Evolutionary conservation across 2,888 invertebrate species (phyloP).

Genomic region (Phyto melanocephala): DNA sequence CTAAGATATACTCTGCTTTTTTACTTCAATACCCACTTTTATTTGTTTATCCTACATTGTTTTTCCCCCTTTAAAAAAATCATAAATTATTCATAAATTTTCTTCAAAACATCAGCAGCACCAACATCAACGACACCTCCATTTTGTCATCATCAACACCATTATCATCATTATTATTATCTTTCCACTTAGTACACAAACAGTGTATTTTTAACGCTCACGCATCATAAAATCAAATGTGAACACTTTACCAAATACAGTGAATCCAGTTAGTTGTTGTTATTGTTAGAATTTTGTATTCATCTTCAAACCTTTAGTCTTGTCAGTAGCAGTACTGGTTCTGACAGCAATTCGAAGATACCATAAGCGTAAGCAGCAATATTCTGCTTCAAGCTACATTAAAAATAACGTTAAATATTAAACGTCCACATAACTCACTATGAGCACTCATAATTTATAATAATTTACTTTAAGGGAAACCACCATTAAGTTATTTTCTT

Average conservation of each 20-base stretch:
- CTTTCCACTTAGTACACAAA: background rate
- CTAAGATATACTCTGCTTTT: background rate
- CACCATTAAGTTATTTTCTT: background rate
- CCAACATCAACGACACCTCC: background rate
- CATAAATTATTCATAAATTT: background rate
- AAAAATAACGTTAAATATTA: background rate
- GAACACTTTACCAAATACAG: background rate
- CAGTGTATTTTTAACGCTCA: background rate
- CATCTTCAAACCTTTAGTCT: too few species aligned
- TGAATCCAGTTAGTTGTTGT: background rate
- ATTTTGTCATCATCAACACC: background rate
- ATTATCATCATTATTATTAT: background rate
- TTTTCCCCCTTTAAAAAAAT: background rate
- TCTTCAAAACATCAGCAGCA: background rate
- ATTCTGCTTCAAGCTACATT: background rate
- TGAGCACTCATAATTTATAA: conserved; percentile 26
- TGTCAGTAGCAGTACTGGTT: background rate
- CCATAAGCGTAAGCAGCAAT: background rate
- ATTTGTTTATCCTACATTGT: background rate
- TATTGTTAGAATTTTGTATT: background rate
- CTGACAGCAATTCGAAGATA: background rate
- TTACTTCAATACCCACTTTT: background rate
- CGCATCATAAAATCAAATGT: background rate
- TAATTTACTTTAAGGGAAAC: conserved; percentile 20
- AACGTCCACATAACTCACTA: conserved; percentile 1